Base-by-base conservation (phyloP, 2,888 invertebrate species). In the Himalopsyche kuldschensis region DNA sequence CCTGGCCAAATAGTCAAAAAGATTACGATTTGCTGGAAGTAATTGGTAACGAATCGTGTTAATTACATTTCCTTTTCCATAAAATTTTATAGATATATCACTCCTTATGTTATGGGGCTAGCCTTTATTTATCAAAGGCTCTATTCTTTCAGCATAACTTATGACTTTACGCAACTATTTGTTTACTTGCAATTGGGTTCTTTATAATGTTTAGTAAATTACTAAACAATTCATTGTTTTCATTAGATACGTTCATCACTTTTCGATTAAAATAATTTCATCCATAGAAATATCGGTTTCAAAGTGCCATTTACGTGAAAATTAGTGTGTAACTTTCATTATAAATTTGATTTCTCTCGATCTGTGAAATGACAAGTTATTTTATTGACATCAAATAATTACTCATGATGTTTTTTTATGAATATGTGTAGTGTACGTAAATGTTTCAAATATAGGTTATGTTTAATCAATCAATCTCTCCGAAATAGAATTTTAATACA, bases 21-120 rank as follows among this genome's bases (percentile, higher is more conserved):
- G 97, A 97, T 90, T 98, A 98, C 91, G 97, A 97, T 91, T 91
- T 98, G 88, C 94, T 95, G 87, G 98, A 98, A 92, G 96, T 98
- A 88, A 98, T 98, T 89, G 97, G 97, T 96, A 55, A 55, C 6
- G 20, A 55, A 55, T 11, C 24, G 20, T 55, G 20, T 91, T 92
- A 55, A 55, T 55, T 20, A 55, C 55, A 55, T 24, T 55, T 24
- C 55, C 20, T 55, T 55, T 55, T 55, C 24, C 55, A 55, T 55
- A 55, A 55, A 55, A 55, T 55, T 55, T 55, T 4, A 24, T 20
- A 55, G 55, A 55, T 55, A 55, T 55, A 55, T 55, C 55, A 55
- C 55, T 55, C 55, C 55, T 55, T 55, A 55, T 55, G 55, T 55
- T 55, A 55, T 55, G 55, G n/a, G 55, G 55, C n/a, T 55, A 55